phyloP scores from a whole-genome alignment of 2,113 vertebrate species.

The Craseonycteris thonglongyai region DNA sequence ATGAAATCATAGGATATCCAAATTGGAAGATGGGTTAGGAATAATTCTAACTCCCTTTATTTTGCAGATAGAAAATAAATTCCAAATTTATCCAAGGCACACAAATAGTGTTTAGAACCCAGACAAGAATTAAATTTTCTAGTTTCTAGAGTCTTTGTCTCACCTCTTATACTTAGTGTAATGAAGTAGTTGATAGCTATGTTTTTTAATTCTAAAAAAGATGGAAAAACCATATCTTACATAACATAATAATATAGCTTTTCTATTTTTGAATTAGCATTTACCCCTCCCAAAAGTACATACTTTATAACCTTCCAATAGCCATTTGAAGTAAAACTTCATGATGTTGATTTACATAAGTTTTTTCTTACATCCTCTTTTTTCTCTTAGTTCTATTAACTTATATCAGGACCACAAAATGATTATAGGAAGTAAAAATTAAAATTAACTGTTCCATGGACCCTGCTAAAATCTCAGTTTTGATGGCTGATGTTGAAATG shows the following conservation, averaged over 20 bases:
- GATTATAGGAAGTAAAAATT: slow-evolving; percentile 27
- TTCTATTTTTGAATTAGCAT: slow-evolving; percentile 5
- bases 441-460: not conserved
- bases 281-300: not conserved
- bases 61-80: slow-evolving; percentile 5
- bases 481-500: not conserved
- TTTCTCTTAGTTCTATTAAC: not conserved
- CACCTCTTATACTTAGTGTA: slow-evolving; percentile 4
- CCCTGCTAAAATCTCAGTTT: not conserved
- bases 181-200: not conserved
- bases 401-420: not conserved
- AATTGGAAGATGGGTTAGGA: not conserved
- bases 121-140: slow-evolving; percentile 11
- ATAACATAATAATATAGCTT: not conserved
- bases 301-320: not conserved
- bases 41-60: not conserved
- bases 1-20: not conserved
- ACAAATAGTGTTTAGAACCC: not conserved
- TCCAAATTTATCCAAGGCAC: not conserved
- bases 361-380: not conserved
- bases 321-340: not conserved
- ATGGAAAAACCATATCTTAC: not conserved
- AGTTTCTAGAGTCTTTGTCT: not conserved
- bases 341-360: slow-evolving; percentile 1
- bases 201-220: slow-evolving; percentile 22